These are phyloP conservation scores for Sus scrofa DNA, from an alignment of 2,113 vertebrate species.

Conservation along the genomic window T2T-Sscrofa CM000812.6:170337501-170338000, in stretches of 20 bases:
- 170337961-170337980: not conserved
- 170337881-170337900: not conserved
- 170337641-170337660: not conserved
- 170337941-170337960: not conserved
- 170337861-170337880: not conserved
- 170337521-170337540: not conserved
- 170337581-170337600: not conserved
- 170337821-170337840: not conserved
- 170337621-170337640: not conserved
- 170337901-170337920: not conserved
- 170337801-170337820: not conserved
- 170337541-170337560: not conserved
- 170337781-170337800: conserved; percentile 17
- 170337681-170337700: not conserved
- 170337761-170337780: conserved; percentile 15
- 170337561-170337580: conserved; percentile 22
- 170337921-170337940: not conserved
- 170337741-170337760: conserved; percentile 19
- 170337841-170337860: not conserved
- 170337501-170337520: not conserved
- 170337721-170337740: not conserved
- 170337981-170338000: not conserved
- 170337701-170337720: not conserved
- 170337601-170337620: not conserved
- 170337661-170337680: not conserved